Evolutionary conservation across 2,113 vertebrate species (phyloP).

Genomic region (Pterocles burchelli): DNA sequence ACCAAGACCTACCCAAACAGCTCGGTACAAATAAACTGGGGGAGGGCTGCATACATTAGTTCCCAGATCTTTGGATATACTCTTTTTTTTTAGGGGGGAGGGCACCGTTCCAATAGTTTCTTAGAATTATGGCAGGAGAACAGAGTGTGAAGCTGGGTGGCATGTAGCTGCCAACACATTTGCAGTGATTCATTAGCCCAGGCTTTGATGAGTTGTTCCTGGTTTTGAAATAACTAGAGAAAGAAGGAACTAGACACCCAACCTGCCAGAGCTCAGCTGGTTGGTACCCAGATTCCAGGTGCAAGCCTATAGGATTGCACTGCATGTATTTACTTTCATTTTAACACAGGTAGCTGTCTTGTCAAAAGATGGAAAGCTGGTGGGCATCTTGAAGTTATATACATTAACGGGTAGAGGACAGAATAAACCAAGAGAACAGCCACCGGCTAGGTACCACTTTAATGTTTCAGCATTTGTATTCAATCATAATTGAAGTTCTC

Average conservation of each 20-base stretch:
- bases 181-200: slow-evolving; percentile 65
- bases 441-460: not conserved
- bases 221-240: not conserved
- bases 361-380: not conserved
- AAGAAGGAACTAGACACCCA: slow-evolving; percentile 4
- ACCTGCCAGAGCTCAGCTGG: not conserved
- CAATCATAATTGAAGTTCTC: not conserved
- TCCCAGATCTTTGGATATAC: slow-evolving; percentile 45
- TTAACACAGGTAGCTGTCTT: not conserved
- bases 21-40: slow-evolving; percentile 26
- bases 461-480: not conserved
- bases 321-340: not conserved
- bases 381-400: not conserved
- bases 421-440: not conserved
- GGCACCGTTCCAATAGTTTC: slow-evolving; percentile 56
- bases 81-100: not conserved
- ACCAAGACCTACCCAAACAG: slow-evolving; percentile 4
- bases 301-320: not conserved
- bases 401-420: not conserved
- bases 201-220: slow-evolving; percentile 25
- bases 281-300: not conserved
- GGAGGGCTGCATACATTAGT: slow-evolving; percentile 35
- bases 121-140: slow-evolving; percentile 59
- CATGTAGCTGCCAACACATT: slow-evolving; percentile 62
- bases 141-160: slow-evolving; percentile 66